Evolutionary conservation across 2,113 vertebrate species (phyloP).

Genomic region (Okapia johnstoni): DNA sequence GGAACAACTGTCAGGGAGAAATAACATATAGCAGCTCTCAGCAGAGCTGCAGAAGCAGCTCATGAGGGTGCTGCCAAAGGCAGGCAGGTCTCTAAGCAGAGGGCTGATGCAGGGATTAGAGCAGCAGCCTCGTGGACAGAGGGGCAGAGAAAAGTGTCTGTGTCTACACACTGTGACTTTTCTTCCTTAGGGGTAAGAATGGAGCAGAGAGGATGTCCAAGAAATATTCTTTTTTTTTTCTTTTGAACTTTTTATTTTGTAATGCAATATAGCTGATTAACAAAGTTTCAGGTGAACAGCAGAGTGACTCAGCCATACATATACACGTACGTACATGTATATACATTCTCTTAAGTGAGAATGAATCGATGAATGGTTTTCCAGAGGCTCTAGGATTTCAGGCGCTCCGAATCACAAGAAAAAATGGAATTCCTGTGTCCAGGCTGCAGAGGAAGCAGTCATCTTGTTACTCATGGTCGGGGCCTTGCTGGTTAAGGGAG

Average conservation of each 20-base stretch:
- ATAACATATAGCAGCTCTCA: neutral
- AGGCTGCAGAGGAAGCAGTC: neutral
- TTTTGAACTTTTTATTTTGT: neutral
- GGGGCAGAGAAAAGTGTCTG: rapidly evolving
- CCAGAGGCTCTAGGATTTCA: neutral
- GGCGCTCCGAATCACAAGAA: neutral
- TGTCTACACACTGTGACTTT: neutral
- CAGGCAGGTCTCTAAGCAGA: neutral
- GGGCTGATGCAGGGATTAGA: neutral
- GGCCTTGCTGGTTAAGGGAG: neutral
- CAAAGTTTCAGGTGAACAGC: neutral
- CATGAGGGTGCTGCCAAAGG: neutral
- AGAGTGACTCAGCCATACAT: neutral
- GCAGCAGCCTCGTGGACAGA: neutral
- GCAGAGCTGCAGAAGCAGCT: neutral
- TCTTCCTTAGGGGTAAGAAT: neutral
- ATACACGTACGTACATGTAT: neutral
- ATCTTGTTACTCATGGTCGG: neutral
- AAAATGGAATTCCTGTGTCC: neutral
- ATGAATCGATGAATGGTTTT: neutral
- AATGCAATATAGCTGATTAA: neutral
- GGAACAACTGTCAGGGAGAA: neutral
- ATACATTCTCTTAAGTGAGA: neutral
- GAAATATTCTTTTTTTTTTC: neutral
- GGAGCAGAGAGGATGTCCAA: neutral